These are phyloP conservation scores for Melanotaenia pygmaea DNA, from an alignment of 2,797 vertebrate genomes.

Conservation along the genomic window DNA sequence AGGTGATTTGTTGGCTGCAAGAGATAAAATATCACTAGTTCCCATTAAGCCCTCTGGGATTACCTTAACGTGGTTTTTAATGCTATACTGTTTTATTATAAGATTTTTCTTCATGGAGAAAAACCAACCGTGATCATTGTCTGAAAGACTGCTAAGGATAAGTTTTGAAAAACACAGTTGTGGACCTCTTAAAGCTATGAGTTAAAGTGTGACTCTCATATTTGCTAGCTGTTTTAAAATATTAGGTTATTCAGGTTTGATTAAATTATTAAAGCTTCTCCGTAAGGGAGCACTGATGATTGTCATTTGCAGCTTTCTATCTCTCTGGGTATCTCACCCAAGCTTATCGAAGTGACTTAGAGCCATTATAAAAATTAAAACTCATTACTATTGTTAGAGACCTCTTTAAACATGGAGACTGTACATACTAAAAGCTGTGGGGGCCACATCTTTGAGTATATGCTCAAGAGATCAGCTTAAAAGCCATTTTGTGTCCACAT, in stretches of 20 bases:
- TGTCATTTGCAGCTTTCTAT: constrained; percentile 91
- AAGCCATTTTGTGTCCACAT: constrained; percentile 68
- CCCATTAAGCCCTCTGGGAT: constrained; percentile 20
- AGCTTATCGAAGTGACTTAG: constrained; percentile 78
- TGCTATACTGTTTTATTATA: background rate
- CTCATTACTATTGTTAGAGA: constrained; percentile 54
- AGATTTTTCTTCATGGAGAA: constrained; percentile 9
- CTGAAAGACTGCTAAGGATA: constrained; percentile 36
- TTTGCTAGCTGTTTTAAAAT: constrained; percentile 61
- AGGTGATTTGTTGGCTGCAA: constrained; percentile 11
- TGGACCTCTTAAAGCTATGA: constrained; percentile 41
- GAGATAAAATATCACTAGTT: constrained; percentile 13
- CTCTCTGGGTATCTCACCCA: constrained; percentile 75
- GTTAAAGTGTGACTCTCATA: constrained; percentile 71
- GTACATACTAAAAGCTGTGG: constrained; percentile 65
- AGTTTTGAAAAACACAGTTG: constrained; percentile 52
- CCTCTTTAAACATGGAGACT: constrained; percentile 65
- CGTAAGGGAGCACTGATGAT: constrained; percentile 82
- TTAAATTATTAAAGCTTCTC: constrained; percentile 82
- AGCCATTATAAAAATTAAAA: constrained; percentile 72
- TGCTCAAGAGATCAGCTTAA: constrained; percentile 69
- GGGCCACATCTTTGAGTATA: constrained; percentile 63
- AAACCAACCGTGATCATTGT: constrained; percentile 29
- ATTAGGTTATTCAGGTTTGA: constrained; percentile 93
- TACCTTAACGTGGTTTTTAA: constrained; percentile 2